Percentiles rank a stretch among this genome's conserved stretches.
Evolutionary conservation across 2,797 vertebrate genomes (phyloP).

Genomic region (Meda fulgida): DNA sequence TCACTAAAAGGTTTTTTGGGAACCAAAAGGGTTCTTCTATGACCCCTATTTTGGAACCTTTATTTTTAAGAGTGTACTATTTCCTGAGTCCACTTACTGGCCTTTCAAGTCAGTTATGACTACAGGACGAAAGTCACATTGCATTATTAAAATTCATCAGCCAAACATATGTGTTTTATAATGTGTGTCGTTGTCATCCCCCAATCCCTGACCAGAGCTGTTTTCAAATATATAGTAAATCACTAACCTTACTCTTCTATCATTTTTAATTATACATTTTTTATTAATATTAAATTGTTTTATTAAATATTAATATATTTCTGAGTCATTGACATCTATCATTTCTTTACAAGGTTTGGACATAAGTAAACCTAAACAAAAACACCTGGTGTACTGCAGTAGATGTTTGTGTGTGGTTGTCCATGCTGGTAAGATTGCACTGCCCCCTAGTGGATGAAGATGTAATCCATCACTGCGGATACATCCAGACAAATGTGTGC

Average conservation of each 20-base stretch:
- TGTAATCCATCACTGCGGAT: not conserved
- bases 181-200: not conserved
- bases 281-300: not conserved
- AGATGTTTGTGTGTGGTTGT: not conserved
- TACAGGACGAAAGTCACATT: not conserved
- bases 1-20: no score
- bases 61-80: no score
- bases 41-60: no score
- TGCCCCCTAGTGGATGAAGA: conserved; percentile 55
- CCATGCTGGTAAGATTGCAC: conserved; percentile 30
- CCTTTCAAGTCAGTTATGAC: not conserved
- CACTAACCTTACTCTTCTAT: not conserved
- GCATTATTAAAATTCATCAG: not conserved
- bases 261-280: not conserved
- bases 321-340: no score
- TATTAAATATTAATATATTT: not conserved
- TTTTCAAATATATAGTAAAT: not conserved
- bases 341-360: not conserved
- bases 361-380: not conserved
- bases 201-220: not conserved
- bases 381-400: not conserved
- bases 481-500: not conserved
- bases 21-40: no score
- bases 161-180: not conserved
- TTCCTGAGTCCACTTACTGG: not conserved